A percentile compares a stretch with the other conserved stretches of the same genome.
These are phyloP conservation scores for Philopedon plagiatum DNA, from an alignment of 2,888 invertebrate genomes.

Conservation along the genomic window DNA sequence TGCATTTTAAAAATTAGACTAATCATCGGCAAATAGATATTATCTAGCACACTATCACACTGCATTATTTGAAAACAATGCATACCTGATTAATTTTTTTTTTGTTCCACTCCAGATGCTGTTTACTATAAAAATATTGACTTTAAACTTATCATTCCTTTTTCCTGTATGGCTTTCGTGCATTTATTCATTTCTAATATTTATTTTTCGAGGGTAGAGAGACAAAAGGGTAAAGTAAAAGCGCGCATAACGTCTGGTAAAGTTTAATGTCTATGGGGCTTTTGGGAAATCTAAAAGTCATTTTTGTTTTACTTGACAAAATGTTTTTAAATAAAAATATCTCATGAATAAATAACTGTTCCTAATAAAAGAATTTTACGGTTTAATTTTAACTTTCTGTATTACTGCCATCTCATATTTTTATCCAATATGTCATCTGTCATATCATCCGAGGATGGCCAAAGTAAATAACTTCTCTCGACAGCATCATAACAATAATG, in stretches of 20 bases:
- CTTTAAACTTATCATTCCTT: slow-evolving; percentile 36
- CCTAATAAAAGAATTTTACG: no score
- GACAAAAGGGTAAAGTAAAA: slow-evolving; percentile 35
- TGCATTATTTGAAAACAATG: no score
- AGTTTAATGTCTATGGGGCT: slow-evolving; percentile 28
- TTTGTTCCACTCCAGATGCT: slow-evolving; percentile 19
- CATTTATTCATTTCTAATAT: slow-evolving; percentile 43
- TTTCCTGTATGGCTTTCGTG: slow-evolving; percentile 40
- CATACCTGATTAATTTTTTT: slow-evolving; percentile 26
- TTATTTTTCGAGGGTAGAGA: slow-evolving; percentile 32
- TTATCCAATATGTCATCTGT: no score
- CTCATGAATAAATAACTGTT: not conserved
- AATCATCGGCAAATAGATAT: no score
- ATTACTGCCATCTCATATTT: no score
- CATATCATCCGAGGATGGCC: no score
- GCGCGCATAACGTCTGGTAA: slow-evolving; percentile 28
- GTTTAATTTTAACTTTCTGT: no score
- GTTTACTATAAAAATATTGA: slow-evolving; percentile 39
- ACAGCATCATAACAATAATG: no score
- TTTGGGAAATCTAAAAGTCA: slow-evolving; percentile 20
- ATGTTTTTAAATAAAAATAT: not conserved
- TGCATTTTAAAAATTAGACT: no score
- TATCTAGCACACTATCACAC: no score
- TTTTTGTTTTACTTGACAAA: not conserved
- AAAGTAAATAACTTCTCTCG: no score